Base-by-base conservation (phyloP, 2,888 invertebrate genomes). In the Caenorhabditis sp. region DNA sequence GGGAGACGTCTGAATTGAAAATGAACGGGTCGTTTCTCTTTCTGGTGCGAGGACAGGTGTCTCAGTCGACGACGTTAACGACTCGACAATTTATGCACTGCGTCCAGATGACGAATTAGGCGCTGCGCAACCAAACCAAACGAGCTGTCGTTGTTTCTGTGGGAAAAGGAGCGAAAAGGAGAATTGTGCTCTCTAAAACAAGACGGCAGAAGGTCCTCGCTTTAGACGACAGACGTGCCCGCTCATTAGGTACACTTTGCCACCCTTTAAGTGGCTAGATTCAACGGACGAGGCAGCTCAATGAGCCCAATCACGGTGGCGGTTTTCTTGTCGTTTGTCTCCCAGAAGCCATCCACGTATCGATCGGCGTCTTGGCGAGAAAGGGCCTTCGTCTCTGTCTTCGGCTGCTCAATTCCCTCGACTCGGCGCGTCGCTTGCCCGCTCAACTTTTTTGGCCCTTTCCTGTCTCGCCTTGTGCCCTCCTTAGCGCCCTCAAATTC, bases 171-270 rank as follows among this genome's bases (percentile, higher is more conserved):
- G 4, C 35, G 35, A 35, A 3, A 9, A 7, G 11, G 35, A 35
- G 11, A 13, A 35, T 13, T 13, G 43, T 9, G 20, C 3, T 43
- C 43, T 46, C 46, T 46, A 24, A 20, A 46, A 46, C 46, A 24
- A 46, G 26, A 20, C 46, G 26, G 13, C 13, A 35, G 35, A 35
- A 9, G 35, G n/a, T n/a, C n/a, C n/a, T n/a, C 2, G 2, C 9
- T 45, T 11, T 24, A 45, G 24, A 45, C 24, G 24, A 45, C 45
- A 45, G 45, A 45, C 45, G 45, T 9, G 45, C 24, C 45, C 61
- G 27, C 66, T 66, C 66, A 66, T 66, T 56, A 66, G 66, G 66
- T 56, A 66, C 66, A 66, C 66, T 66, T 66, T 56, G 56, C 56
- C 17, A 22, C 45, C 30, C 4, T 45, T 20, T 37, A 66, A 66